Evolutionary conservation across 2,888 invertebrate genomes (phyloP), one percentile per base, ranked within the genome.

Genomic region (Acanthococcus lagerstroemiae): DNA sequence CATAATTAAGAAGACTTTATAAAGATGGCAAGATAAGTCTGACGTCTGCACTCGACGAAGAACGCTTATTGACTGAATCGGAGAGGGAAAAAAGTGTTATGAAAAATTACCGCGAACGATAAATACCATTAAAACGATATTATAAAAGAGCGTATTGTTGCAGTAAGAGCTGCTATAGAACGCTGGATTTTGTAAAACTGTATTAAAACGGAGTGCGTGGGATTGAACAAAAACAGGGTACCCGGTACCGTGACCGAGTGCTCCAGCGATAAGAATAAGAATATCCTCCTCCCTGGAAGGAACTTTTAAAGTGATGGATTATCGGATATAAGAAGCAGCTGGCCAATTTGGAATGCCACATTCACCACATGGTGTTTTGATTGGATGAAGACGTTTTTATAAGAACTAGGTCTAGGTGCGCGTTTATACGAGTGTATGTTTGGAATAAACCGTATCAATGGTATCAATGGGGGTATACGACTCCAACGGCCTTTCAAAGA

Each of bases 351-450:
- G 58, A 58, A 58, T 58, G 58, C 58, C 57, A 21, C 45, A 45
- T 44, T 57, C 25, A 25, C 57, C 58, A 58, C 58, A 58, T 58
- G 58, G 58, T 58, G 58, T 58, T 58, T 58, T 58, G 58, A 58
- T 58, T 58, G 58, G 58, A 58, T 58, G 58, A 58, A 58, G 58
- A 58, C 58, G 46, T 58, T 58, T 58, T 57, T 57, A 27, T 48
- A 58, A 58, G 46, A 58, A 45, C 58, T 26, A 25, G 45, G 46
- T 48, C 24, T 24, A 44, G 45, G 17, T 7, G 25, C 27, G 58
- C 48, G 58, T 58, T 58, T 58, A 25, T 58, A 17, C 48, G 46
- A 17, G 15, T 9, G 15, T 37, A 37, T 45, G 15, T 45, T 45
- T 45, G 46, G 46, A 45, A 19, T 17, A 45, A 45, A 45, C 15